These are phyloP conservation scores for Mylabris sibirica DNA, from an alignment of 2,888 invertebrate genomes.

Conservation along the genomic window DNA sequence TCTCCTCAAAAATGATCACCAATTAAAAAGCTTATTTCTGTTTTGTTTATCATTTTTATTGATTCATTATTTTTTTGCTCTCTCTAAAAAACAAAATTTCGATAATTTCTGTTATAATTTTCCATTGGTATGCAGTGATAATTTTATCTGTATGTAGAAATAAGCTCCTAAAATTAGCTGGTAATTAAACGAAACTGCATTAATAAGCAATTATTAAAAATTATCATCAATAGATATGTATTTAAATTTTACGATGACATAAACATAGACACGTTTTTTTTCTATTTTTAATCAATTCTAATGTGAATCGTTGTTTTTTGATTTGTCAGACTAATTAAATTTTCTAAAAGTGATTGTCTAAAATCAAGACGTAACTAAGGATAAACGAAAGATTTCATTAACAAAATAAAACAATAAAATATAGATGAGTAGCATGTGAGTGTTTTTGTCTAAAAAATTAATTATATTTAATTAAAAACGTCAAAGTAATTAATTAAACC, in stretches of 20 bases:
- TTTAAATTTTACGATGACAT: neutral
- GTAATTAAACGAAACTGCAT: neutral
- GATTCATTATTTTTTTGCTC: neutral
- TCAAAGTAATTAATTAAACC: neutral
- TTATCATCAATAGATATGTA: neutral
- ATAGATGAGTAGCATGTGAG: too few relatives aligned
- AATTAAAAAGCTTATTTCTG: conserved; percentile 6
- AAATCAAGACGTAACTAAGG: neutral
- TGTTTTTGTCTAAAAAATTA: neutral
- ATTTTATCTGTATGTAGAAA: neutral
- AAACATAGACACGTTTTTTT: neutral
- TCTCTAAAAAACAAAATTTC: neutral
- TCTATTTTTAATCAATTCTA: neutral
- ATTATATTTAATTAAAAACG: neutral
- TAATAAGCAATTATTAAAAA: neutral
- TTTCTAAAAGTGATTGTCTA: neutral
- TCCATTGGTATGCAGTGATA: neutral
- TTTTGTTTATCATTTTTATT: neutral
- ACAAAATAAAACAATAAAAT: neutral
- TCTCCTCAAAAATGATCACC: neutral
- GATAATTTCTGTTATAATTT: neutral
- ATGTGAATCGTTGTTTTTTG: neutral
- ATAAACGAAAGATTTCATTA: conserved; percentile 1
- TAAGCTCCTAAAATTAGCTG: neutral
- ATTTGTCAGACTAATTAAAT: conserved; percentile 1